Base-by-base conservation (phyloP, 2,888 invertebrate genomes). In the Eupsilia transversa region DNA sequence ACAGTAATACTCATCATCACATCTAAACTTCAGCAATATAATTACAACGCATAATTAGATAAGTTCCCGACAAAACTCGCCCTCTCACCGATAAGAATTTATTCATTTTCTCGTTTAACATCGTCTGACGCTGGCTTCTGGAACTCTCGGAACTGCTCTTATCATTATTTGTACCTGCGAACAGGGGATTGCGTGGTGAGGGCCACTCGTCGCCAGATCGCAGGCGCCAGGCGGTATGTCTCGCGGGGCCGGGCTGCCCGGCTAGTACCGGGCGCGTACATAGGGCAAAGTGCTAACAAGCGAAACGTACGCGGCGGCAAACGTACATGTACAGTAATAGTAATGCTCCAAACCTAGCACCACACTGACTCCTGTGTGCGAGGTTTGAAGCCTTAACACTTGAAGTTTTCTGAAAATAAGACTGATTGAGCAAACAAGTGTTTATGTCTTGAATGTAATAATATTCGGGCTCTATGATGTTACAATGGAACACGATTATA, bases 21-120 rank as follows among this genome's bases (percentile, higher is more conserved):
- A 95, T 94, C 94, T 94, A 95, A 91, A 89, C 90, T 92, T 90
- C 90, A 94, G 94, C 94, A 93, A 91, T 92, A 92, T 92, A 88
- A 91, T 92, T 93, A 95, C 94, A 94, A 94, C 94, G 94, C 93
- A 92, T 88, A 88, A 82, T 80, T 79, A 84, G 77, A 84, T 80
- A 88, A 88, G 85, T 89, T 90, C 92, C 93, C 93, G 91, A 90
- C 89, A 90, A 92, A 92, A 91, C 87, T 91, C 93, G 93, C 91
- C 93, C 93, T 95, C 97, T 97, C 98, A 99, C 99, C 98, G 98
- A 98, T 97, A 98, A 97, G 96, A 98, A 99, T 96, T 98, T 98
- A 98, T 98, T 98, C 97, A 98, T 98, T 97, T 98, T 98, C 97
- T 98, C 98, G 96, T 98, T 98, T 97, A 98, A 97, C 96, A 98